Base-by-base conservation (phyloP, 2,797 vertebrate genomes). In the Danio jaintianensis region DNA sequence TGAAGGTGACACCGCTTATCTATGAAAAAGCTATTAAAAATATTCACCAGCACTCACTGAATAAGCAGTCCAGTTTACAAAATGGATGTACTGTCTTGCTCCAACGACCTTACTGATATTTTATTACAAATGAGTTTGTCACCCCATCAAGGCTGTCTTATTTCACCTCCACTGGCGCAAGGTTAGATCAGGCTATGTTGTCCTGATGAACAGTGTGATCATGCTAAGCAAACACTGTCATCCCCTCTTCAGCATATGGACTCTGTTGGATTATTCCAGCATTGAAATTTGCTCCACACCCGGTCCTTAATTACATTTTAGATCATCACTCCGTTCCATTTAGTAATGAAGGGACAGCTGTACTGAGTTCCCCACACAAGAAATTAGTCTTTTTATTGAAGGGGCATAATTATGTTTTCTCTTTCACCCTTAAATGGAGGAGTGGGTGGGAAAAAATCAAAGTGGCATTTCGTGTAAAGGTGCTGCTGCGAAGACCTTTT, bases 261-360 rank as follows among this genome's bases (percentile, higher is more conserved):
- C 75, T 82, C 74, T 76, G 67, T 59, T 71, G 73, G 89, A 89
- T 91, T 89, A 89, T 91, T 90, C 89, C 88, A 89, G 88, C 89
- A 90, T 89, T 90, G 89, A 91, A 91, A 93, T 93, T 92, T 92
- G 87, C 92, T 93, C 88, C 91, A 91, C 85, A 84, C 89, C 80
- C 81, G 89, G 92, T 88, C 87, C 89, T 89, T 93, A 93, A 94
- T 93, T 90, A 91, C 91, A 91, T 90, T 90, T 91, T 92, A 92
- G 93, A 93, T 94, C 92, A 92, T 92, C 86, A 88, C 89, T 89
- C 75, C 78, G 85, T 91, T 93, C 93, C 90, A 93, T 93, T 93
- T 93, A 89, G 90, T 93, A 92, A 93, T 92, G 92, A 91, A 89
- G 89, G 90, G 91, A 93, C 89, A 91, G 90, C 90, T 90, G 89